Base-by-base conservation (phyloP, 2,888 invertebrate species). In the Ormyrus thymus region DNA sequence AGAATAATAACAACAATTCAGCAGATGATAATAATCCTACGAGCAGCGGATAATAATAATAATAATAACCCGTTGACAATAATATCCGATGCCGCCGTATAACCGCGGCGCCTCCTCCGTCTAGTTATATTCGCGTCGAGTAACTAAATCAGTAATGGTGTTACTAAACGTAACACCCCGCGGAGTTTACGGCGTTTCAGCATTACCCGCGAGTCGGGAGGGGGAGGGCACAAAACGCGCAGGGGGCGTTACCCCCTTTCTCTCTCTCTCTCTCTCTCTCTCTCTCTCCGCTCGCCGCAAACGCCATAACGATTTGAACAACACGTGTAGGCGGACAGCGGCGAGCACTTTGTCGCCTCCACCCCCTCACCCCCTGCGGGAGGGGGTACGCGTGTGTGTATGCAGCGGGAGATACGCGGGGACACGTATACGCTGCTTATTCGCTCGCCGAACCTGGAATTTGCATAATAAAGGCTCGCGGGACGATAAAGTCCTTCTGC, bases 271-370 rank as follows among this genome's bases (percentile, higher is more conserved):
- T 48, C 46, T 64, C 8, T 51, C 65, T n/a, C 15, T 75, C 66
- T 58, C 56, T 50, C 13, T 9, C 71, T 15, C 46, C 45, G 58
- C 29, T 13, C 15, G 8, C 51, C 61, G 62, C 61, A 13, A 55
- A 45, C 53, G 72, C 53, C 51, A 62, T 72, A 62, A 72, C 72
- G 72, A 72, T 72, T 62, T 53, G 72, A 55, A 62, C 72, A 72
- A 72, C 72, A 64, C 62, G 72, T 72, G 72, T 72, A 72, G 55
- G 53, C 62, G 51, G 46, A 70, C 29, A 29, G 29, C 29, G 29
- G 29, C 29, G 29, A 29, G 29, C 4, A 29, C 29, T 29, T 29
- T 29, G 29, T 29, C 29, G 29, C 29, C 29, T 29, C 59, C 46
- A n/a, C n/a, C 43, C 6, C 43, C 10, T 13, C 51, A 11, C 45